Conservation (phyloP, 2,113 vertebrate genomes). For the Spermophilus dauricus region DNA sequence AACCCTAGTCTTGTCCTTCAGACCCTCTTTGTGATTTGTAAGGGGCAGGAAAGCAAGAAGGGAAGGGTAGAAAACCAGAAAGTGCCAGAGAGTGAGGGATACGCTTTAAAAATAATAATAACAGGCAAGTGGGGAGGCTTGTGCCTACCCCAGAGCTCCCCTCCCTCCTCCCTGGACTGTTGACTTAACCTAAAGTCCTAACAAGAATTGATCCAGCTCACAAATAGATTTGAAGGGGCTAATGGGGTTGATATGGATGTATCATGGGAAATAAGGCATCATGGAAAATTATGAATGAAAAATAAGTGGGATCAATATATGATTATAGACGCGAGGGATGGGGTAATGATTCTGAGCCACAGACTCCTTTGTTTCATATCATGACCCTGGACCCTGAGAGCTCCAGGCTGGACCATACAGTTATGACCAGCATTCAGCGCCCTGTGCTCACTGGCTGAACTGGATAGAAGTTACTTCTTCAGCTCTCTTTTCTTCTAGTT, state of each 20-base stretch:
- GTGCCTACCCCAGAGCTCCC: not conserved
- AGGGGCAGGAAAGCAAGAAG: not conserved
- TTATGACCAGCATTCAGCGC: not conserved
- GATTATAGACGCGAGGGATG: not conserved
- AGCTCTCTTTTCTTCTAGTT: not conserved
- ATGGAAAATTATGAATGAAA: conserved; percentile 72
- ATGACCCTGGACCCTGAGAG: fast-evolving
- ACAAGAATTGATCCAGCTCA: conserved; percentile 57
- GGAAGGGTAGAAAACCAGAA: not conserved
- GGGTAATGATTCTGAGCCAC: not conserved
- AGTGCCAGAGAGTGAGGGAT: not conserved
- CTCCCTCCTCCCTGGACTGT: not conserved
- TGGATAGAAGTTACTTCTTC: not conserved
- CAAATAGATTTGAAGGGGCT: conserved; percentile 47
- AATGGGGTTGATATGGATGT: not conserved
- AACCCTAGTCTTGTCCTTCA: not conserved
- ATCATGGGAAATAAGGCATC: conserved; percentile 58
- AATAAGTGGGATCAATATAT: conserved; percentile 37
- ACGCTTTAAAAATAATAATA: not conserved
- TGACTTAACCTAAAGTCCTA: conserved; percentile 57
- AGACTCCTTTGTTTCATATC: not conserved
- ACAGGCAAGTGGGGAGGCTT: not conserved
- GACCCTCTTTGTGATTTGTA: not conserved
- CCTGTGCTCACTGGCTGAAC: too few relatives aligned
- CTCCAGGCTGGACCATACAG: not conserved